A percentile compares a stretch with the other conserved stretches of the same genome.
These are phyloP conservation scores for Naja naja DNA, from an alignment of 2,113 vertebrate genomes.

Conservation along the genomic window DNA sequence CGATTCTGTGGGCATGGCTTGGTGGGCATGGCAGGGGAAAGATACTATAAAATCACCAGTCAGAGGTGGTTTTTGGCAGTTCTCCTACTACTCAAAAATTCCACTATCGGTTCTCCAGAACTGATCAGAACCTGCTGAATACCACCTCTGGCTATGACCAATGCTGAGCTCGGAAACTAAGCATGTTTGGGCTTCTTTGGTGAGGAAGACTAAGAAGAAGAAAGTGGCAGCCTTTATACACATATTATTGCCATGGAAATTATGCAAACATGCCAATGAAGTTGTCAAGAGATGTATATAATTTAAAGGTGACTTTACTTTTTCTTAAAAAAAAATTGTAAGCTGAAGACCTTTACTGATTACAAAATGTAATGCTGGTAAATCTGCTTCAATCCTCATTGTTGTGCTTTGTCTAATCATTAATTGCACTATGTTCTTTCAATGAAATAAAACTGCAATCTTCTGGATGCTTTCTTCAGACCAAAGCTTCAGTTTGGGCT, in stretches of 20 bases:
- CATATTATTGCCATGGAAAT: neutral
- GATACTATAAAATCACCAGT: too few species aligned
- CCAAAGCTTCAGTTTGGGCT: neutral
- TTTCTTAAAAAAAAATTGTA: neutral
- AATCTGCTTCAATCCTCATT: neutral
- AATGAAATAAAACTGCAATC: neutral
- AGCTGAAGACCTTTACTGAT: neutral
- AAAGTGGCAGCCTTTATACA: neutral
- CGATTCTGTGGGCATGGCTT: too few species aligned
- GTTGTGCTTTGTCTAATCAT: neutral
- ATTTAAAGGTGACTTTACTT: neutral
- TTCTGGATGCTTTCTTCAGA: neutral
- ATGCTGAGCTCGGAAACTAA: neutral
- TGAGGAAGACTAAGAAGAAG: neutral
- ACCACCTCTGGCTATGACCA: neutral
- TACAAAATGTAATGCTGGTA: neutral
- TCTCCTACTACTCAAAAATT: too few species aligned
- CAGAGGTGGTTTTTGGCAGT: too few species aligned
- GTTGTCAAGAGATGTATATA: neutral
- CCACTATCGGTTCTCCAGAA: too few species aligned
- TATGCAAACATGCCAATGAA: neutral
- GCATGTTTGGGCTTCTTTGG: neutral
- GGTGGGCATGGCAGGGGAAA: too few species aligned
- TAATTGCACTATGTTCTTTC: neutral
- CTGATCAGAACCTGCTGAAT: too few species aligned